A percentile compares a stretch with the other conserved stretches of the same genome.
Conservation (phyloP, 2,888 invertebrate species). For the Drosophila limbata region DNA sequence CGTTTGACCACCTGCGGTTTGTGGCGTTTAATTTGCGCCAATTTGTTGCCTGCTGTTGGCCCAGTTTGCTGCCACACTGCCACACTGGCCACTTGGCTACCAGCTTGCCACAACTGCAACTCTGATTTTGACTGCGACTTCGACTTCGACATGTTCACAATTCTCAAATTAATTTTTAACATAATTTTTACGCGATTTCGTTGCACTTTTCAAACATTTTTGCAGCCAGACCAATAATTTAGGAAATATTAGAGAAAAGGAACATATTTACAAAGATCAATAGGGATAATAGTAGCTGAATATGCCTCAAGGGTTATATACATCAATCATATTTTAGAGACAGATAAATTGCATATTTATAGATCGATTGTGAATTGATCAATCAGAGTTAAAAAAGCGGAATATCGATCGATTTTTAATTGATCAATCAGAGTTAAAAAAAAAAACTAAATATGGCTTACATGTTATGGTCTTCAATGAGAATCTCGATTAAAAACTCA, state of each 20-base stretch:
- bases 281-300: not conserved
- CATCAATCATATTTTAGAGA: not conserved
- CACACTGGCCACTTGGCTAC: not conserved
- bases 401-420: not conserved
- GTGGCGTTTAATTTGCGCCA: slow-evolving; percentile 67
- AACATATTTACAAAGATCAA: not conserved
- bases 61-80: slow-evolving; percentile 20
- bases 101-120: slow-evolving; percentile 6
- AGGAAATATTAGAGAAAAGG: not conserved
- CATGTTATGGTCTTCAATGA: no score
- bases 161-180: slow-evolving; percentile 44
- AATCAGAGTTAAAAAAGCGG: not conserved
- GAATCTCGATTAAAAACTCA: no score
- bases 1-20: slow-evolving; percentile 65
- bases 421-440: no score
- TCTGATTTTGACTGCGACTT: slow-evolving; percentile 15
- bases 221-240: slow-evolving; percentile 26
- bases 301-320: not conserved
- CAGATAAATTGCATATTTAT: not conserved
- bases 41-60: slow-evolving; percentile 56
- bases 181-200: slow-evolving; percentile 24
- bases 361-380: not conserved
- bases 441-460: not conserved
- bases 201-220: slow-evolving; percentile 6
- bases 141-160: slow-evolving; percentile 46